Base-by-base conservation (phyloP, 2,797 vertebrate genomes). In the Cyclopterus lumpus region DNA sequence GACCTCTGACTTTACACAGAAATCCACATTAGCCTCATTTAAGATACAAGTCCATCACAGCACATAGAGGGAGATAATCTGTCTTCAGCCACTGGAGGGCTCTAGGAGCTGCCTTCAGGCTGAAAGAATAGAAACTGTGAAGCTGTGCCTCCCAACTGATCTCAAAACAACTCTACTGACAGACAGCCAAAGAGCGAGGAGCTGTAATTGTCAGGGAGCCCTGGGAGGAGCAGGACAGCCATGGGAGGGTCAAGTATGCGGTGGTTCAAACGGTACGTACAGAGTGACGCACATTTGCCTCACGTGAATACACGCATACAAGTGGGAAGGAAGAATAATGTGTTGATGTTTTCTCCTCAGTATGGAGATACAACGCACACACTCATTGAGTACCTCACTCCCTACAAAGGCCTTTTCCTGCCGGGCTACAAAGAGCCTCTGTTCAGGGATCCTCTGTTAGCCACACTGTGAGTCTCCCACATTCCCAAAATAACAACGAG, bases 291-390 rank as follows among this genome's bases (percentile, higher is more conserved):
- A 73, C 53, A 3, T 38, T 40, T 8, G 6, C 36, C 42, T 22
- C 26, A 5, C 12, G 38, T 24, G 71, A 63, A 72, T 10, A 61
- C 60, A 62, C 53, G 26, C 26, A 58, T n/a, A 9, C 63, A 40
- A 64, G 20, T 65, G 49, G 30, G 62, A 44, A 28, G 51, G 14
- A 80, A 42, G 53, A 54, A 77, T 42, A 34, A 72, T 55, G 42
- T 73, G 53, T 60, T n/a, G 38, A 53, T 78, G 42, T 63, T 86
- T 79, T 83, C 70, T 85, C 71, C 72, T 51, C 90, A 96, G 96
- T 96, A 96, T 30, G 96, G 95, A 77, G 95, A 96, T 72, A 96
- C 95, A 26, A 95, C 94, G 51, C 96, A 96, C 88, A 96, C 96
- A 0, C 81, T 96, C 11, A 80, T 96, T 16, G 96, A 96, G 89